Conservation (phyloP, 2,888 invertebrate genomes). For the Epirrhoe tristata region DNA sequence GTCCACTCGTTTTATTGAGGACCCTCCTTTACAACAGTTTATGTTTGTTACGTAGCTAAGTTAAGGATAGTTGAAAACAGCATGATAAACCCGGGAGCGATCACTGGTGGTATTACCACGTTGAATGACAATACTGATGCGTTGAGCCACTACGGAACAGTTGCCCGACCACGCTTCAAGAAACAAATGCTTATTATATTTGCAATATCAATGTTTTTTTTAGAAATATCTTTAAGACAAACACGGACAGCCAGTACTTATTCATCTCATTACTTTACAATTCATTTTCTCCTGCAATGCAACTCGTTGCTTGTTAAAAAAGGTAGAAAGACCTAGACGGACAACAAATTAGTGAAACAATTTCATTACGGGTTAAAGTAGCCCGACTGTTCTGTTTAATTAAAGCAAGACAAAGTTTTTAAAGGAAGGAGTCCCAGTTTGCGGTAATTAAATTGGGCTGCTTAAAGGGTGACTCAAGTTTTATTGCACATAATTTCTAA, state of each 20-base stretch:
- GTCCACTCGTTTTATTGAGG: too few species aligned
- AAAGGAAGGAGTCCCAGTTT: conserved; percentile 28
- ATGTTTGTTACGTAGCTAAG: too few species aligned
- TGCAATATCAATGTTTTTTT: neutral
- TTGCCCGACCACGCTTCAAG: too few species aligned
- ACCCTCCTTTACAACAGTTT: too few species aligned
- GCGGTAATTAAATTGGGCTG: conserved; percentile 25
- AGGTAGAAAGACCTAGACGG: conserved; percentile 37
- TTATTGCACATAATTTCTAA: too few species aligned
- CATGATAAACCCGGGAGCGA: too few species aligned
- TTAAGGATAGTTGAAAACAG: too few species aligned
- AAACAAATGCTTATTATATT: too few species aligned
- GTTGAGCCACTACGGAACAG: too few species aligned
- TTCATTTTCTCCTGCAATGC: conserved; percentile 1
- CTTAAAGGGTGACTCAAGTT: conserved; percentile 12
- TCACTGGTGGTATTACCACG: too few species aligned
- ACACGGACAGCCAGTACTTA: neutral
- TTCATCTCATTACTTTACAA: neutral
- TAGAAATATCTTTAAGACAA: neutral
- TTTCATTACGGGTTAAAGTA: conserved; percentile 48
- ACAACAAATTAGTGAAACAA: conserved; percentile 56
- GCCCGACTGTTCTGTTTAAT: conserved; percentile 53
- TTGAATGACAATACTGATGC: too few species aligned
- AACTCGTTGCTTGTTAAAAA: conserved; percentile 12
- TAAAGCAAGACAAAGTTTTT: conserved; percentile 50